These are phyloP conservation scores for Callyntrura guangdongensis DNA, from an alignment of 2,888 invertebrate species.

Conservation along the genomic window DNA sequence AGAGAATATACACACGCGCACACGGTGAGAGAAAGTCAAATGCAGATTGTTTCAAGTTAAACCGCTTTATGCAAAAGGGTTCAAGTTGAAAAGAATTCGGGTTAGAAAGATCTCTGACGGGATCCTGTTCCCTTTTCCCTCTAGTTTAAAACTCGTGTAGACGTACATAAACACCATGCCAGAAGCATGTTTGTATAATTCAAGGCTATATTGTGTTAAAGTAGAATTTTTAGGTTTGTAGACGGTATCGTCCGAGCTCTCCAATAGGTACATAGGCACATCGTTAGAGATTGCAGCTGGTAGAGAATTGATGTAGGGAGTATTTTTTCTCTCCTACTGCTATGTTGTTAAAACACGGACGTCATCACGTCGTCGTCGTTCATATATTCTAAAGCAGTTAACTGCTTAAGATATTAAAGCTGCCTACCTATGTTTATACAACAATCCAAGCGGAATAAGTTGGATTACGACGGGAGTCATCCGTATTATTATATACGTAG, in stretches of 20 bases:
- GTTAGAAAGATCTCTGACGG: conserved; percentile 58
- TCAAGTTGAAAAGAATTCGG: conserved; percentile 58
- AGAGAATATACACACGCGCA: conserved; percentile 15
- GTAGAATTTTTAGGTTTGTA: background rate
- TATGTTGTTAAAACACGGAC: conserved; percentile 4
- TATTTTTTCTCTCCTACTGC: conserved; percentile 23
- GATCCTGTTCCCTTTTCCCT: conserved; percentile 36
- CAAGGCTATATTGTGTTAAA: background rate
- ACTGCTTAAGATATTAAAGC: conserved; percentile 23
- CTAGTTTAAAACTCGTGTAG: background rate
- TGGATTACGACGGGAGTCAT: conserved; percentile 37
- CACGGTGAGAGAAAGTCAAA: conserved; percentile 56
- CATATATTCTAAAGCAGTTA: background rate
- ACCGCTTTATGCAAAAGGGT: conserved; percentile 59
- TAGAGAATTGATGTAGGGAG: background rate
- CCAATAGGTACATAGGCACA: background rate
- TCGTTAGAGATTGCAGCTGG: background rate
- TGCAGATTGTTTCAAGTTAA: conserved; percentile 71
- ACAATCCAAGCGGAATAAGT: conserved; percentile 38
- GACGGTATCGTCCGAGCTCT: background rate
- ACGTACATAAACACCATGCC: background rate
- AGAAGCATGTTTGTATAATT: conserved; percentile 32
- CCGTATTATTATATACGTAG: background rate
- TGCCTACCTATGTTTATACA: background rate
- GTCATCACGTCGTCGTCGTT: conserved; percentile 62